phyloP scores from a whole-genome alignment of 1,140 invertebrate species.

The Platorchestia sp. region DNA sequence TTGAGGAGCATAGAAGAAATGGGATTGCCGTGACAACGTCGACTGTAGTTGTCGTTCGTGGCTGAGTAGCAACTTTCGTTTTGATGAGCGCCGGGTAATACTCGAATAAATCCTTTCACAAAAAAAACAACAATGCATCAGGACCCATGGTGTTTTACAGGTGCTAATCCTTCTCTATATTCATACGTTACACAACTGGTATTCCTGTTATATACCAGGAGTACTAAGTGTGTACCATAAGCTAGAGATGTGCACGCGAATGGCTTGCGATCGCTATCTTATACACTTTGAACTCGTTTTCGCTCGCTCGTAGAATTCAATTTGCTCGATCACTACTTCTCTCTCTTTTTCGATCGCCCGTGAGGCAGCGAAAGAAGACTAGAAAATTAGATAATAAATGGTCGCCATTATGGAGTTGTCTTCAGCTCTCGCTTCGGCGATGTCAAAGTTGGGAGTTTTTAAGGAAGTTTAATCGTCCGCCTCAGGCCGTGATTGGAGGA shows the following conservation, averaged over 20 bases:
- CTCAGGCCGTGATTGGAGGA: background rate
- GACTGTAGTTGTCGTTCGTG: background rate
- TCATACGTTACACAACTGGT: background rate
- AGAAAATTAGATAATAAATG: slow-evolving; percentile 3
- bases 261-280: background rate
- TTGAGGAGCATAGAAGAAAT: background rate
- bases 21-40: background rate
- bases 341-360: background rate
- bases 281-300: background rate
- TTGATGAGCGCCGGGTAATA: background rate
- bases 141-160: background rate
- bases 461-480: background rate
- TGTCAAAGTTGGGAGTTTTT: slow-evolving; percentile 1
- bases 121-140: too few species aligned
- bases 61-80: background rate
- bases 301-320: background rate
- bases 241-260: background rate
- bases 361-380: background rate
- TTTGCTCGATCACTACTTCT: background rate
- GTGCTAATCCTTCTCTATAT: background rate
- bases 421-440: background rate
- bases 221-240: background rate
- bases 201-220: background rate
- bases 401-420: background rate
- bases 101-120: too few species aligned